Base-by-base conservation (phyloP, 2,888 invertebrate species). In the Sussaba pulchella region DNA sequence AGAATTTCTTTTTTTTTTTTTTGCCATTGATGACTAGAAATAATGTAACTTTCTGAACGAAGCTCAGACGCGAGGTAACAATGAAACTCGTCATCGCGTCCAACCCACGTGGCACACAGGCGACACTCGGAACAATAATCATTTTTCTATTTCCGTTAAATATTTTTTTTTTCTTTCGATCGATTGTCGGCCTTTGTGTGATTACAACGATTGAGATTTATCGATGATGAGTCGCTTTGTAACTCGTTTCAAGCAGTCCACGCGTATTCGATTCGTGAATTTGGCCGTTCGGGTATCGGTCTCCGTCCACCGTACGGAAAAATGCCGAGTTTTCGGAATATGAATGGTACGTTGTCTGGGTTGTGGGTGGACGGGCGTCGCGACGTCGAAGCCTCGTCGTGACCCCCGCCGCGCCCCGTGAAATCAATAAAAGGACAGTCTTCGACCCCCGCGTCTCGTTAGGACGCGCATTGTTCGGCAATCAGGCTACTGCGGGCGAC, bases 381-480 rank as follows among this genome's bases (percentile, higher is more conserved):
- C 80, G 82, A 76, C 81, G 80, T 81, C 73, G 77, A 83, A 83
- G 82, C 83, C 82, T 81, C 81, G 82, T 84, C 82, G 82, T 84
- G 78, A 82, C 83, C 82, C 82, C 81, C 83, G 83, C 85, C 80
- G 82, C 81, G 75, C 83, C 78, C 78, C 82, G 78, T 83, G 85
- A 84, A 85, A 89, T 88, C 87, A 87, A 88, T 89, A 88, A 88
- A 87, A 89, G 84, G 88, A 87, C 87, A 87, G 87, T 86, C 85
- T 89, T 89, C 88, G 87, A 87, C 87, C 87, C n/a, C 86, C 86
- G 81, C 85, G 84, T 85, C 87, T 88, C 88, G 88, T 88, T 87
- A 88, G 85, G 82, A 87, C 86, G 88, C 86, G 88, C 88, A 89
- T 88, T 88, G 89, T 89, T 88, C 88, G 84, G 86, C 88, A 88